Evolutionary conservation across 2,113 vertebrate species (phyloP).

Genomic region (Percina caprodes): DNA sequence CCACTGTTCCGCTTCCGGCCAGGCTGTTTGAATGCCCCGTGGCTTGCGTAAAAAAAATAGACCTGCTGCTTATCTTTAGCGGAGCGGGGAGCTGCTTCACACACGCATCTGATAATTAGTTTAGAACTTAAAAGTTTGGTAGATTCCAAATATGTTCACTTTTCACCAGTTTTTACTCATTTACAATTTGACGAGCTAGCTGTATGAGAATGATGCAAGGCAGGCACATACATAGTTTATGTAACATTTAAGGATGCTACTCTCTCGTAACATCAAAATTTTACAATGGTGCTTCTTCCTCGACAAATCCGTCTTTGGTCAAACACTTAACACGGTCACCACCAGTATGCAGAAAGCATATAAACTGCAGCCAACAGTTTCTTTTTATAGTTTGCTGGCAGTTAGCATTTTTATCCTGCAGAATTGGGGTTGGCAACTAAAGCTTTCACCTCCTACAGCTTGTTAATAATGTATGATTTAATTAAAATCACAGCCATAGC

Average conservation of each 20-base stretch:
- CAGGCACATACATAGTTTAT: not conserved
- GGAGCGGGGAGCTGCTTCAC: too few relatives aligned
- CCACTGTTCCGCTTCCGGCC: too few relatives aligned
- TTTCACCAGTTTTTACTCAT: not conserved
- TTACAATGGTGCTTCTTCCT: not conserved
- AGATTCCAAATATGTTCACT: not conserved
- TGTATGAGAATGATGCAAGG: not conserved
- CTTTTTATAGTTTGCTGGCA: not conserved
- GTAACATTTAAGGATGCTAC: too few relatives aligned
- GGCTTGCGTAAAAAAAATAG: too few relatives aligned
- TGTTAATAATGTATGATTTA: not conserved
- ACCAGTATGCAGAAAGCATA: not conserved
- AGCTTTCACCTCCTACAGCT: not conserved
- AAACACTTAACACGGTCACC: not conserved
- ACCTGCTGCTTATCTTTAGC: too few relatives aligned
- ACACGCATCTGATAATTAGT: not conserved
- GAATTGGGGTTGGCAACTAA: not conserved
- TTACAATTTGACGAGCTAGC: not conserved
- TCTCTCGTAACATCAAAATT: not conserved
- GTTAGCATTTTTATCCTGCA: not conserved
- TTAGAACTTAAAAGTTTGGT: not conserved
- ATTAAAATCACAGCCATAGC: not conserved
- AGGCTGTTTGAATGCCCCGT: too few relatives aligned
- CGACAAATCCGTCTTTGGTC: not conserved
- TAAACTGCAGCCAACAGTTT: not conserved